Conservation (phyloP, 2,797 vertebrate genomes). For the Mormyrus proboscirostris region DNA sequence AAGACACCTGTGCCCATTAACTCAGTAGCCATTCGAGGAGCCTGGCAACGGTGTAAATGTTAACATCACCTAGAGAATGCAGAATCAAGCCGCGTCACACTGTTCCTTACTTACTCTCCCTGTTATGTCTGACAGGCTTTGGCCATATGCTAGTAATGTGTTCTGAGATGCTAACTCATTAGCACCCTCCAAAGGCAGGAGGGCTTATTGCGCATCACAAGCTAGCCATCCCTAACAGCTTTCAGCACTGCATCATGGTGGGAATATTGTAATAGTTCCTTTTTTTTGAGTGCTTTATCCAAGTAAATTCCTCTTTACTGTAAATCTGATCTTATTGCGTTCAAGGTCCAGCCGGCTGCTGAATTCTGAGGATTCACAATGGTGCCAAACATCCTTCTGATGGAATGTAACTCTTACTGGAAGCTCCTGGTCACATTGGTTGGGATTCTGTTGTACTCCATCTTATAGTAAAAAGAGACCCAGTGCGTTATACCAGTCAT, state of each 20-base stretch:
- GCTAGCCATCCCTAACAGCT: not conserved
- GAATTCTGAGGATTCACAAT: not conserved
- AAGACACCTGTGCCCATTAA: not conserved
- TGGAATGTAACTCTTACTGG: not conserved
- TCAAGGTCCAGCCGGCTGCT: not conserved
- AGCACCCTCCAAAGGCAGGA: not conserved
- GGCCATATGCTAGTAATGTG: not conserved
- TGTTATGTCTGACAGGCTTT: not conserved
- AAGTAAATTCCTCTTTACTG: not conserved
- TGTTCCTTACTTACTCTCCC: not conserved
- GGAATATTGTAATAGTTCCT: not conserved
- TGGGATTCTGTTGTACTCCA: not conserved
- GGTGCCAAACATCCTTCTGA: not conserved
- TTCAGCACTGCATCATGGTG: not conserved
- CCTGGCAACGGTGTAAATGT: not conserved
- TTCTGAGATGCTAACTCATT: not conserved
- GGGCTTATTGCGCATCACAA: not conserved
- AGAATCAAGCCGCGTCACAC: not conserved
- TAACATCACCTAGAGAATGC: not conserved
- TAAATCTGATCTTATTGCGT: not conserved
- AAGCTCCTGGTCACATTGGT: not conserved
- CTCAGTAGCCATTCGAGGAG: not conserved
- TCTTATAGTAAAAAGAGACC: not conserved
- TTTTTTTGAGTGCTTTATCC: not conserved
- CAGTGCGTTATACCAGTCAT: not conserved